phyloP scores from a whole-genome alignment of 2,797 vertebrate genomes.

The Bryconaethiops microstoma region DNA sequence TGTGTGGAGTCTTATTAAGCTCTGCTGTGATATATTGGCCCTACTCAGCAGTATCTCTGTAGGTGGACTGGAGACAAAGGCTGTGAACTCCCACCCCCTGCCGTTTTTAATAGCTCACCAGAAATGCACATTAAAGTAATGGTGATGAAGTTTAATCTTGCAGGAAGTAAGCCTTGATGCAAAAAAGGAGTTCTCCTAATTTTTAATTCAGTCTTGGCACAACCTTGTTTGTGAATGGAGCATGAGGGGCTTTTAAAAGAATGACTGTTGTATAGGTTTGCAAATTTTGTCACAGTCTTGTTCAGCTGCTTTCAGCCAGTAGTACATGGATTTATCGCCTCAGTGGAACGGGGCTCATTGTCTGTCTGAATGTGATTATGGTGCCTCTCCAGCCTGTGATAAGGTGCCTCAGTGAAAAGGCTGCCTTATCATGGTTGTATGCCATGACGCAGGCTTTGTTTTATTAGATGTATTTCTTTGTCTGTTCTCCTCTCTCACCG shows the following conservation, averaged over 20 bases:
- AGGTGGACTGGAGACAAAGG: slow-evolving; percentile 67
- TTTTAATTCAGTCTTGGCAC: background rate
- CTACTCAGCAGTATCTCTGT: slow-evolving; percentile 71
- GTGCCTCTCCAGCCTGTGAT: slow-evolving; percentile 55
- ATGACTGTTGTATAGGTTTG: slow-evolving; percentile 13
- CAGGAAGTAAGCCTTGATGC: slow-evolving; percentile 34
- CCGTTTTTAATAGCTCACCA: slow-evolving; percentile 77
- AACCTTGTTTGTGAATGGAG: slow-evolving; percentile 8
- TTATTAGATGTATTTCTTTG: slow-evolving; percentile 69
- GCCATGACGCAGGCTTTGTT: slow-evolving; percentile 67
- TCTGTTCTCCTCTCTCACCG: slow-evolving; percentile 27
- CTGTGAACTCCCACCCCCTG: slow-evolving; percentile 62
- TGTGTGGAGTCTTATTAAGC: slow-evolving; percentile 71
- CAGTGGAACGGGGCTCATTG: slow-evolving; percentile 32
- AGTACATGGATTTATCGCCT: slow-evolving; percentile 48
- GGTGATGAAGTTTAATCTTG: slow-evolving; percentile 55
- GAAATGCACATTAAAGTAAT: slow-evolving; percentile 56
- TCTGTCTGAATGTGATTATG: slow-evolving; percentile 42
- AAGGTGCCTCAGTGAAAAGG: slow-evolving; percentile 60
- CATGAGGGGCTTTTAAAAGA: background rate
- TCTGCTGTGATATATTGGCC: slow-evolving; percentile 72
- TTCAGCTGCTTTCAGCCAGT: background rate
- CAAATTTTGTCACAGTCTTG: slow-evolving; percentile 18
- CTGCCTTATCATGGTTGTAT: slow-evolving; percentile 65
- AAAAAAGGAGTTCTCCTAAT: slow-evolving; percentile 33